Percentiles rank a stretch among this genome's conserved stretches.
Evolutionary conservation across 2,888 invertebrate genomes (phyloP).

Genomic region (Onchidella celtica): DNA sequence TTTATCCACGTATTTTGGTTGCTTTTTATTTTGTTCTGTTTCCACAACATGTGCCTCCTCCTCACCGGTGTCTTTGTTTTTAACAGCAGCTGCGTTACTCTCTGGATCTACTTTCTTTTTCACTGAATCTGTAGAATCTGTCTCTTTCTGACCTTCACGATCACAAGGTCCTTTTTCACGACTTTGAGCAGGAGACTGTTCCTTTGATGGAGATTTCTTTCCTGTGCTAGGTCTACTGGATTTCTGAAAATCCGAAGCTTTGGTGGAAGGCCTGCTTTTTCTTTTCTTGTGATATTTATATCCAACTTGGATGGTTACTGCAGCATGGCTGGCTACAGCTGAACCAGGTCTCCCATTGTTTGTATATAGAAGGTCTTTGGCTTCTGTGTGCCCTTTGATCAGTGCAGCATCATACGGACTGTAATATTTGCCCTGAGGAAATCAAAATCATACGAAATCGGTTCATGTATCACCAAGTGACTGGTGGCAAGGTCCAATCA

Average conservation of each 20-base stretch:
- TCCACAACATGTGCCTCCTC: background rate
- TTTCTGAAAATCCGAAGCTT: background rate
- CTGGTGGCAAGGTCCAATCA: background rate
- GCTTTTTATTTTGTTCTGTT: background rate
- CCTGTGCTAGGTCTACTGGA: background rate
- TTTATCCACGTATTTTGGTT: constrained; percentile 20
- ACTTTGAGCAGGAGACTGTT: background rate
- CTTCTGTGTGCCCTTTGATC: constrained; percentile 91
- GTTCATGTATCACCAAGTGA: background rate
- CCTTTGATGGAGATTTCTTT: background rate
- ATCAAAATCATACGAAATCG: background rate
- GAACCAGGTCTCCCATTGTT: constrained; percentile 92
- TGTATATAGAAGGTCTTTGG: constrained; percentile 94
- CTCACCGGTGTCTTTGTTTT: background rate
- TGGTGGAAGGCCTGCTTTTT: background rate
- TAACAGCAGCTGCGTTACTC: background rate
- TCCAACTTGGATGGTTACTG: constrained; percentile 54
- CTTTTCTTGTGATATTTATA: constrained; percentile 28
- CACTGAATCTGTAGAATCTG: no score
- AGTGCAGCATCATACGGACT: constrained; percentile 96
- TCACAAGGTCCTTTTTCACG: background rate
- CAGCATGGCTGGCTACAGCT: constrained; percentile 82
- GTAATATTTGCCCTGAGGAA: constrained; percentile 87
- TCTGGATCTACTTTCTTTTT: no score
- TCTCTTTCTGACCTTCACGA: background rate